Conservation (phyloP, 2,888 invertebrate genomes). For the Caenorhabditis angaria region DNA sequence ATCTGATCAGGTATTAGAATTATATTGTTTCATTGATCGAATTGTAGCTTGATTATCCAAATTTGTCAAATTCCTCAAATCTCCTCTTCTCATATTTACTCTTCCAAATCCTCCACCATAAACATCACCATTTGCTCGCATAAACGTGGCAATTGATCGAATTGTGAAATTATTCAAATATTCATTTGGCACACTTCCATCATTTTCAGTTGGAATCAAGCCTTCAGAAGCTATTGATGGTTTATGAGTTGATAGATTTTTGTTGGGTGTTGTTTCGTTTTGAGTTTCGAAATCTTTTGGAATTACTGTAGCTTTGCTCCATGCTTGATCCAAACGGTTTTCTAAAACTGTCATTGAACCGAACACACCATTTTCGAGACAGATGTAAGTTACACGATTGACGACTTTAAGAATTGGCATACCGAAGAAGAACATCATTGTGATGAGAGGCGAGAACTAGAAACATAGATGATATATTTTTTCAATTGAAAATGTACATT, state of each 20-base stretch:
- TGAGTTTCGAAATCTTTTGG: slow-evolving; percentile 18
- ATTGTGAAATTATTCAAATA: slow-evolving; percentile 58
- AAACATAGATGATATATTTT: slow-evolving; percentile 11
- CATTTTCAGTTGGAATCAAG: slow-evolving; percentile 33
- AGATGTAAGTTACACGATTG: slow-evolving; percentile 57
- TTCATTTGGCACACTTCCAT: slow-evolving; percentile 44
- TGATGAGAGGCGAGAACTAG: slow-evolving; percentile 47
- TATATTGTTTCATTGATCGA: slow-evolving; percentile 16
- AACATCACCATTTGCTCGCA: slow-evolving; percentile 53
- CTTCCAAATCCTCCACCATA: slow-evolving; percentile 60
- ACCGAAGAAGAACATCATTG: slow-evolving; percentile 58
- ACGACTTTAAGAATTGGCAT: slow-evolving; percentile 60
- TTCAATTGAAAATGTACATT: too few species aligned
- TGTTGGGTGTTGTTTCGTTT: too few species aligned
- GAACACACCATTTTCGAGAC: slow-evolving; percentile 57
- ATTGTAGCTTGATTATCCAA: slow-evolving; percentile 36
- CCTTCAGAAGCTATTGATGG: slow-evolving; percentile 27
- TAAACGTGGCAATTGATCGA: slow-evolving; percentile 59
- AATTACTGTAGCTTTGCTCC: slow-evolving; percentile 27
- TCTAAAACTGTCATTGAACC: slow-evolving; percentile 54
- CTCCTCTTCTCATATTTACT: slow-evolving; percentile 52
- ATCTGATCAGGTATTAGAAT: too few species aligned
- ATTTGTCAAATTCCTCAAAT: slow-evolving; percentile 30
- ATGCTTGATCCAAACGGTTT: slow-evolving; percentile 44
- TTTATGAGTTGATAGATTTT: slow-evolving; percentile 20